These are phyloP conservation scores for Reticulitermes speratus DNA, from an alignment of 1,140 invertebrate genomes.

Conservation along the genomic window DNA sequence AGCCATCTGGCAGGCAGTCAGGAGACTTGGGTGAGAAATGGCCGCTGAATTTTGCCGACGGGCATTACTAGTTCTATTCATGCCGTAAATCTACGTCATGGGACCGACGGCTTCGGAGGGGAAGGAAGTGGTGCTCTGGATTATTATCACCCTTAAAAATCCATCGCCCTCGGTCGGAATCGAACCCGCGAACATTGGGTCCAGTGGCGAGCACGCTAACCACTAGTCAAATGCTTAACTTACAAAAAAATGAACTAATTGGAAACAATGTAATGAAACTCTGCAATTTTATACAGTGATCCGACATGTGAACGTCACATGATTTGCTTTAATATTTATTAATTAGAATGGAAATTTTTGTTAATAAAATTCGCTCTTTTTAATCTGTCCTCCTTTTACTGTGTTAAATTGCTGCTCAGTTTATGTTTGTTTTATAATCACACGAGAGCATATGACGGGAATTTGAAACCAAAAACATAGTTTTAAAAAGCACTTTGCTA, in stretches of 20 bases:
- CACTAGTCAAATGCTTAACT: no score
- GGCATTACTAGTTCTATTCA: no score
- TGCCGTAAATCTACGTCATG: no score
- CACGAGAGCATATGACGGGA: not conserved
- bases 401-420: not conserved
- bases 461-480: not conserved
- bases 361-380: not conserved
- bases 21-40: no score
- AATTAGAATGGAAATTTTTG: not conserved
- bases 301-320: not conserved
- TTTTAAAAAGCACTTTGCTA: not conserved
- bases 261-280: not conserved
- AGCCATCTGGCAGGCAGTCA: no score
- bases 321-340: constrained; percentile 17
- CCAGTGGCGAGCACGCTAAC: no score
- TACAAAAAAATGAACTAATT: not conserved
- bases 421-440: constrained; percentile 9
- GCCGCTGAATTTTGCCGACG: no score
- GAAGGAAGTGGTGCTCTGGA: no score
- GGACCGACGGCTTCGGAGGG: no score
- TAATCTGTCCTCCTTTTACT: not conserved
- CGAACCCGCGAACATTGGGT: no score
- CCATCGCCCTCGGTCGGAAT: no score
- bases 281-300: not conserved
- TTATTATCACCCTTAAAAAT: no score